These are phyloP conservation scores for Tragelaphus scriptus DNA, from an alignment of 2,113 vertebrate species.

Conservation along the genomic window DNA sequence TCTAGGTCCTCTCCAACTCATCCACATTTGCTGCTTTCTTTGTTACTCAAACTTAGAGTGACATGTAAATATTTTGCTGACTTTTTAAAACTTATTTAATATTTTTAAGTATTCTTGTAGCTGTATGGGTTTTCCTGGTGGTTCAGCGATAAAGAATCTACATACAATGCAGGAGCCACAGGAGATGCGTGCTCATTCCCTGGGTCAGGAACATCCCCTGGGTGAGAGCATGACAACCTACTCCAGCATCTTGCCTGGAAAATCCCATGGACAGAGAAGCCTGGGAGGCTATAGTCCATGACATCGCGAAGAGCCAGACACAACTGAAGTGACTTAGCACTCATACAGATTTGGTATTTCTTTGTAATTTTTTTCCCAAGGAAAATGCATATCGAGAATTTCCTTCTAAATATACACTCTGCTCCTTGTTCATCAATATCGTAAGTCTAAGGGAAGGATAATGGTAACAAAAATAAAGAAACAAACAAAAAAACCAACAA, in stretches of 20 bases:
- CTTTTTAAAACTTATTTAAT: not conserved
- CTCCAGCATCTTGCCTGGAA: not conserved
- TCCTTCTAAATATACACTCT: not conserved
- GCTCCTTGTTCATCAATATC: not conserved
- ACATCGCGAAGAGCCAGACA: fast-evolving
- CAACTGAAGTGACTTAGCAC: not conserved
- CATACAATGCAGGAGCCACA: not conserved
- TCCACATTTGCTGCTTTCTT: not conserved
- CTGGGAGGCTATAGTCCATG: not conserved
- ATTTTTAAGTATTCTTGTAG: not conserved
- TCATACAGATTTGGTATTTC: not conserved
- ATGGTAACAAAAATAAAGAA: not conserved
- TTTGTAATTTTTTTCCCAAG: not conserved
- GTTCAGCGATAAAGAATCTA: not conserved
- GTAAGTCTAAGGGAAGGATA: not conserved
- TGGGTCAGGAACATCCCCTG: not conserved
- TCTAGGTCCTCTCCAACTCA: not conserved
- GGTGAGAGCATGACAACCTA: not conserved
- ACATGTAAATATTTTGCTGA: not conserved
- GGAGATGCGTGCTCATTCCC: not conserved
- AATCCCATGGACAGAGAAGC: not conserved
- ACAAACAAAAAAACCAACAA: not conserved
- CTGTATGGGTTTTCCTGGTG: not conserved
- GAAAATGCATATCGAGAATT: not conserved
- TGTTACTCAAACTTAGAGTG: not conserved